phyloP scores from a whole-genome alignment of 1,140 invertebrate genomes.

The Drosophila aff. region DNA sequence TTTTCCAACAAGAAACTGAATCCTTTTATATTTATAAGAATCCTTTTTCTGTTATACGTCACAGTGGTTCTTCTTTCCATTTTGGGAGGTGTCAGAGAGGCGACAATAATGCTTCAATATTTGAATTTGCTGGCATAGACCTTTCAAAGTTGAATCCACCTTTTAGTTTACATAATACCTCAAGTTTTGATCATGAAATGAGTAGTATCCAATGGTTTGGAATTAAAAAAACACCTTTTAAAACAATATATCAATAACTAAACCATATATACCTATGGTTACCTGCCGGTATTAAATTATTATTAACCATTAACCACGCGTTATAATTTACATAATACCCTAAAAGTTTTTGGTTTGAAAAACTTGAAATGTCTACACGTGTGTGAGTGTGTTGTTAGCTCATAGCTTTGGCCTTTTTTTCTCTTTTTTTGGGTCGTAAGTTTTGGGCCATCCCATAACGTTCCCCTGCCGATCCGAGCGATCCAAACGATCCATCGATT shows the following conservation, averaged over 20 bases:
- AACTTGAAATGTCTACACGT: constrained; percentile 7
- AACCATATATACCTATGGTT: neutral
- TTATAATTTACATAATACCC: constrained; percentile 77
- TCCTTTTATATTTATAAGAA: neutral
- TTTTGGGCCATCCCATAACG: constrained; percentile 46
- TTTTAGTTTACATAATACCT: neutral
- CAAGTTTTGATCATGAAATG: neutral
- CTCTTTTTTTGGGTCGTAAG: constrained; percentile 12
- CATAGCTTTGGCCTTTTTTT: constrained; percentile 3
- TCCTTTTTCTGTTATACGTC: neutral
- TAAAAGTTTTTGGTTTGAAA: constrained; percentile 43
- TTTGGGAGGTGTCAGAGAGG: no score
- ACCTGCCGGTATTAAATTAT: neutral
- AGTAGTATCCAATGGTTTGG: neutral
- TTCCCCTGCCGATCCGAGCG: constrained; percentile 21
- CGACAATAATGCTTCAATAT: no score
- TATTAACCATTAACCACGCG: constrained; percentile 25
- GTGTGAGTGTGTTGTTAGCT: constrained; percentile 11
- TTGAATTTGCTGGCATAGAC: no score
- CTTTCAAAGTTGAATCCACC: neutral
- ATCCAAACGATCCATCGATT: constrained; percentile 65
- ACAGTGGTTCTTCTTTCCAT: no score
- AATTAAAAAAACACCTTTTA: constrained; percentile 1
- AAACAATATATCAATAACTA: constrained; percentile 12
- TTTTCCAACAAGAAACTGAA: neutral